A percentile compares a stretch with the other conserved stretches of the same genome.
Evolutionary conservation across 2,888 invertebrate genomes (phyloP).

Genomic region (Cheilosia vulpina): DNA sequence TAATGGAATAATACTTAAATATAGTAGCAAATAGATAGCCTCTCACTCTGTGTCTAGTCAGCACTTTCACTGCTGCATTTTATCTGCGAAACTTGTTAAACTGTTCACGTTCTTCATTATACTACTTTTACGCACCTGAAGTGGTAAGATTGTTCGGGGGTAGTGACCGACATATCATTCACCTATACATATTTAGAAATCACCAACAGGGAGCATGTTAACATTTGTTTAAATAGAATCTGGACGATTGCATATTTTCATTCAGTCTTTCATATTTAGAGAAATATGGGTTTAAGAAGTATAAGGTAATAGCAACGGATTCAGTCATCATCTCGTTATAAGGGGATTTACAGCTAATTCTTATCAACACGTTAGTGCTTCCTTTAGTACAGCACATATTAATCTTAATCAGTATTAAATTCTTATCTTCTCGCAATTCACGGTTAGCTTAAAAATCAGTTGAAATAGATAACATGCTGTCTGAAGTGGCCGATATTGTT

Average conservation of each 20-base stretch:
- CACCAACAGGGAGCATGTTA: not conserved
- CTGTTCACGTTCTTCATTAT: constrained; percentile 17
- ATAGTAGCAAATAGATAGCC: constrained; percentile 7
- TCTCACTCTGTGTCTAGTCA: not conserved
- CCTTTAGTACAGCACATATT: not conserved
- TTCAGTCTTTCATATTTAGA: no score
- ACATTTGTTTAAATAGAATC: no score
- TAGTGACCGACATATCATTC: constrained; percentile 16
- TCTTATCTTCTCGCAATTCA: not conserved
- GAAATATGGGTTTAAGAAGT: no score
- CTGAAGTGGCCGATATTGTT: not conserved
- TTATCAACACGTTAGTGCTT: not conserved
- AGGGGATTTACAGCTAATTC: not conserved
- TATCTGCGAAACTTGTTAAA: constrained; percentile 23
- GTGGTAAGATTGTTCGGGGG: constrained; percentile 3
- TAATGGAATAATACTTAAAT: not conserved
- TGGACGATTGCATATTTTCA: no score
- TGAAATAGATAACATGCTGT: not conserved
- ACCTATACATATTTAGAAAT: constrained; percentile 15
- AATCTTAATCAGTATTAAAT: not conserved
- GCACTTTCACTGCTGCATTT: constrained; percentile 26
- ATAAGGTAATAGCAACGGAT: no score
- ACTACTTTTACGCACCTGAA: constrained; percentile 1
- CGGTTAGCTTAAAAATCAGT: not conserved
- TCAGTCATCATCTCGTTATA: not conserved